Percentiles rank a stretch among this genome's conserved stretches.
These are phyloP conservation scores for Nanger granti DNA, from an alignment of 2,113 vertebrate genomes.

Conservation along the genomic window DNA sequence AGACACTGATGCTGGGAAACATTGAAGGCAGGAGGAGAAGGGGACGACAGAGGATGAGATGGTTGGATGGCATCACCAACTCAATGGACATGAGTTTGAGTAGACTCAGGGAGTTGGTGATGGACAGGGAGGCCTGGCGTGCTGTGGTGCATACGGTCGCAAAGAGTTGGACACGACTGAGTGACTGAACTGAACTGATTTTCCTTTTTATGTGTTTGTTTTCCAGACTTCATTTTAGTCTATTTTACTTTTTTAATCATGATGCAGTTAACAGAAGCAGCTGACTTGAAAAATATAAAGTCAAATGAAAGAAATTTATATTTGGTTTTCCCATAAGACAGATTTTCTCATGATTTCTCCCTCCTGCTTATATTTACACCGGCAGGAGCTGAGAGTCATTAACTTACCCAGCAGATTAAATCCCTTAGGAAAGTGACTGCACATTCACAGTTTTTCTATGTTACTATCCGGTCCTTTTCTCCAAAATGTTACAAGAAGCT, in stretches of 20 bases:
- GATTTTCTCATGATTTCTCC: background rate
- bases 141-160: rapidly evolving
- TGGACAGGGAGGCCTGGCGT: background rate
- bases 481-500: background rate
- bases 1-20: background rate
- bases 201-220: background rate
- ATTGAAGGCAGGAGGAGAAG: background rate
- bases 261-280: background rate
- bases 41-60: background rate
- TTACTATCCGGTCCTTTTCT: background rate
- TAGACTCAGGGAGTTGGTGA: background rate
- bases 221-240: background rate
- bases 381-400: background rate
- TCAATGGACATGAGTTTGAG: background rate
- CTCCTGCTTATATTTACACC: background rate
- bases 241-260: background rate
- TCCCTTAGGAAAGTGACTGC: background rate
- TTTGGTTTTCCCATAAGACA: background rate
- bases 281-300: background rate
- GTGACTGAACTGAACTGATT: background rate
- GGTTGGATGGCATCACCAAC: background rate
- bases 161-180: background rate
- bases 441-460: background rate
- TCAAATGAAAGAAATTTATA: background rate
- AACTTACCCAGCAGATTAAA: background rate